Evolutionary conservation across 2,797 vertebrate genomes (phyloP).

Genomic region (Morelia viridis): DNA sequence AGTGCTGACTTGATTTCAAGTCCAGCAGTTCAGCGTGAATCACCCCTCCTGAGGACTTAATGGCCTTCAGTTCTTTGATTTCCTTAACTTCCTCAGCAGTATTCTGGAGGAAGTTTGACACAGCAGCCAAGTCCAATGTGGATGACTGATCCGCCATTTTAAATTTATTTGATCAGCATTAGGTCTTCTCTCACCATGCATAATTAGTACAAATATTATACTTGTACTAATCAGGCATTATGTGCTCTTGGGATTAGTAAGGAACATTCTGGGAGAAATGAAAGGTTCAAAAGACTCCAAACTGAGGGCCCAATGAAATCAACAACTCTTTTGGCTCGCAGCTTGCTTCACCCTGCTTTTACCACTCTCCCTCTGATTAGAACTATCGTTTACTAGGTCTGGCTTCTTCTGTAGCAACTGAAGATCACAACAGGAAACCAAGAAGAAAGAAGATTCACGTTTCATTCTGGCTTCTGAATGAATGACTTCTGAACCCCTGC

Average conservation of each 20-base stretch:
- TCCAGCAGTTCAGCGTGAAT: conserved; percentile 22
- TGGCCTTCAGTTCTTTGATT: conserved; percentile 17
- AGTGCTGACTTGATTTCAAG: not conserved
- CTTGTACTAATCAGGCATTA: not conserved
- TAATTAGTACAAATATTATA: too few species aligned
- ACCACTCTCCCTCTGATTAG: not conserved
- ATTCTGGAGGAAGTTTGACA: not conserved
- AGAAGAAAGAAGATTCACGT: not conserved
- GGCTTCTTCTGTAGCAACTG: not conserved
- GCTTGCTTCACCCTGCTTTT: not conserved
- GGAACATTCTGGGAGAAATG: not conserved
- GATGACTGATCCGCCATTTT: not conserved
- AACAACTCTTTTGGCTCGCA: not conserved
- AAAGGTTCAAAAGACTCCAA: not conserved
- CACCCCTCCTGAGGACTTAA: conserved; percentile 16
- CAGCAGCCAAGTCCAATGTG: conserved; percentile 6
- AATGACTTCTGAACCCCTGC: not conserved
- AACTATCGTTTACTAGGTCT: not conserved
- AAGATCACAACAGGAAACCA: not conserved
- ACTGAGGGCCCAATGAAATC: not conserved
- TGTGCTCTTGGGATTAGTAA: not conserved
- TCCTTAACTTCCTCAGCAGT: conserved; percentile 4
- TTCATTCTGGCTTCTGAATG: not conserved
- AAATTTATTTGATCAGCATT: not conserved
- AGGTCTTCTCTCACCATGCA: not conserved